A percentile compares a stretch with the other conserved stretches of the same genome.
Evolutionary conservation across 2,113 vertebrate genomes (phyloP).

Genomic region (Bubo bubo): DNA sequence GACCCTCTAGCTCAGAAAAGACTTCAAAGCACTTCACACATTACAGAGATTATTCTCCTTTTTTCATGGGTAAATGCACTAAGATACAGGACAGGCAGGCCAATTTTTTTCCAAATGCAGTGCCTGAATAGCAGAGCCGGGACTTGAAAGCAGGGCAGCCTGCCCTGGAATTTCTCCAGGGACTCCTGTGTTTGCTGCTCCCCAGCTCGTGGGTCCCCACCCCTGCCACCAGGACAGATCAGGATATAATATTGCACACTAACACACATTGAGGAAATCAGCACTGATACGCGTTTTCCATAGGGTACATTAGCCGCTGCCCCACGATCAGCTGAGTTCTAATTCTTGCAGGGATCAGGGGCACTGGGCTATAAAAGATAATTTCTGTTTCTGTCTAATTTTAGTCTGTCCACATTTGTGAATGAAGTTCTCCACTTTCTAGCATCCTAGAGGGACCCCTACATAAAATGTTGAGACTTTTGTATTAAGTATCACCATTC

Average conservation of each 20-base stretch:
- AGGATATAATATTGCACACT: background rate
- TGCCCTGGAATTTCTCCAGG: background rate
- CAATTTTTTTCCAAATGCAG: background rate
- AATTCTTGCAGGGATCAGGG: background rate
- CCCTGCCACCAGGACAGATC: rapidly evolving
- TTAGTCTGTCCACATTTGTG: background rate
- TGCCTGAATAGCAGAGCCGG: background rate
- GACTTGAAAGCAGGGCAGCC: rapidly evolving
- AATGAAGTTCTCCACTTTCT: background rate
- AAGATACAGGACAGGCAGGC: background rate
- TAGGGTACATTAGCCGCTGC: background rate
- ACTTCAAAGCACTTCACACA: slow-evolving; percentile 26
- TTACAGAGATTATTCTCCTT: background rate
- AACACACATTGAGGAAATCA: background rate
- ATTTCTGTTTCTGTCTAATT: background rate
- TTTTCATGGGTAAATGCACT: background rate
- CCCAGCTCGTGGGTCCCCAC: background rate
- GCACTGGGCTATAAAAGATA: background rate
- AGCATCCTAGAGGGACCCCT: background rate
- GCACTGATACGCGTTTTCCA: background rate
- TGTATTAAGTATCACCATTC: background rate
- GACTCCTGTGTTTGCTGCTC: background rate
- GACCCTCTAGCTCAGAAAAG: background rate
- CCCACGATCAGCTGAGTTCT: background rate
- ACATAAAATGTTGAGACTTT: background rate